These are phyloP conservation scores for Meriones psammophilus DNA, from an alignment of 2,797 vertebrate genomes.

Conservation along the genomic window DNA sequence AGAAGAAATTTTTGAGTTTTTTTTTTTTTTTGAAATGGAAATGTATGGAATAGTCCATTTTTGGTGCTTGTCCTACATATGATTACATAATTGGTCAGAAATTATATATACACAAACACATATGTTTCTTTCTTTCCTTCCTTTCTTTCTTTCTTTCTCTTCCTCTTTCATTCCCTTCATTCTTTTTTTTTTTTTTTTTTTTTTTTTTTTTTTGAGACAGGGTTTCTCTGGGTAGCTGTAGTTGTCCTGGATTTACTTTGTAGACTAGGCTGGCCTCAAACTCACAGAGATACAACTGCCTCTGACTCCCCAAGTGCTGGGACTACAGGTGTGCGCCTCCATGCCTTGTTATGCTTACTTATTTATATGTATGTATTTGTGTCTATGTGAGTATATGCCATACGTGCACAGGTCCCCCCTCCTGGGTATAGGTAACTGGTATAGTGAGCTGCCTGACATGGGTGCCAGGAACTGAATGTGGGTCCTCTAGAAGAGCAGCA, in stretches of 20 bases:
- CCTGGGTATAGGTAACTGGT: not conserved
- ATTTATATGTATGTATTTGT: not conserved
- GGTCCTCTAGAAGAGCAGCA: not conserved
- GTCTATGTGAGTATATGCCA: not conserved
- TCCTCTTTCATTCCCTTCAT: no score
- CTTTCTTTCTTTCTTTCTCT: no score
- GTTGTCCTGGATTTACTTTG: no score
- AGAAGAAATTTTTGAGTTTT: conserved; percentile 63
- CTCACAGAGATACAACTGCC: no score
- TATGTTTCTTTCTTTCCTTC: not conserved
- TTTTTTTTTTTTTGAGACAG: no score
- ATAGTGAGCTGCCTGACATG: not conserved
- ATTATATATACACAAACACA: not conserved
- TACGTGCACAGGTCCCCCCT: not conserved
- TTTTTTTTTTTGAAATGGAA: conserved; percentile 47
- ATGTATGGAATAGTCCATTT: conserved; percentile 47
- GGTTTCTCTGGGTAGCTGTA: no score
- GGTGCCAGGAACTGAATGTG: not conserved
- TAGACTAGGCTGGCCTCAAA: no score
- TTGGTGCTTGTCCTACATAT: conserved; percentile 32
- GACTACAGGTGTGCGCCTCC: no score
- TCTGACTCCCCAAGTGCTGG: no score
- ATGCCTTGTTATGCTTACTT: no score
- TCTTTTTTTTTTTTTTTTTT: no score
- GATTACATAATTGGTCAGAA: conserved; percentile 57